Evolutionary conservation across 2,797 vertebrate genomes (phyloP).

Genomic region (Leuciscus waleckii): DNA sequence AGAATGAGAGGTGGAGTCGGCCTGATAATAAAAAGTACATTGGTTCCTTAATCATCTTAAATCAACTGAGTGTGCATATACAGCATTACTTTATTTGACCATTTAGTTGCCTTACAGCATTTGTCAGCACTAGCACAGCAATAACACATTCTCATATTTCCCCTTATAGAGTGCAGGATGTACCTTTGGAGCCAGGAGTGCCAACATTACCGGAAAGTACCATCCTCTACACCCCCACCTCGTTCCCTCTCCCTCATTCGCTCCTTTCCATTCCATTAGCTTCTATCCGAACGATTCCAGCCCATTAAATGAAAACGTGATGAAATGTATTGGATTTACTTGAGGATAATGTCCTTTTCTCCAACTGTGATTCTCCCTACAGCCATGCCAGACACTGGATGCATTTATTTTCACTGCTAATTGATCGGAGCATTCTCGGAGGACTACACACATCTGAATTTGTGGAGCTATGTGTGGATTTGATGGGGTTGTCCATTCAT

Average conservation of each 20-base stretch:
- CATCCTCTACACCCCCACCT: constrained; percentile 43
- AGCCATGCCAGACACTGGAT: constrained; percentile 59
- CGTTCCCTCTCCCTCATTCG: constrained; percentile 30
- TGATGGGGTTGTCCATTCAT: constrained; percentile 55
- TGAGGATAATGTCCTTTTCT: constrained; percentile 62
- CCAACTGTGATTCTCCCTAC: constrained; percentile 57
- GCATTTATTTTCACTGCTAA: constrained; percentile 68
- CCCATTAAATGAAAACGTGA: constrained; percentile 78
- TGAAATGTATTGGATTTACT: constrained; percentile 78
- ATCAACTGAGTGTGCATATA: constrained; percentile 73
- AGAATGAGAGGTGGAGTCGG: neutral
- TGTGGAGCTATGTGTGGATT: constrained; percentile 45
- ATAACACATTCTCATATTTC: constrained; percentile 66
- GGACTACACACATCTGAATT: constrained; percentile 46
- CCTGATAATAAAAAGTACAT: constrained; percentile 63
- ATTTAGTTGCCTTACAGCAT: constrained; percentile 67
- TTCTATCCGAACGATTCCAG: constrained; percentile 74
- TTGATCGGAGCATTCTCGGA: constrained; percentile 68
- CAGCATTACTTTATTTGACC: constrained; percentile 69
- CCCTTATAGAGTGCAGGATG: constrained; percentile 56
- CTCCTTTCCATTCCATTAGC: constrained; percentile 75
- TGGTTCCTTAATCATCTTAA: constrained; percentile 68
- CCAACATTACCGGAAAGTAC: constrained; percentile 63
- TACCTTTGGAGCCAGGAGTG: constrained; percentile 60
- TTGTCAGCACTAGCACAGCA: constrained; percentile 70